These are phyloP conservation scores for Pandion haliaetus DNA, from an alignment of 2,113 vertebrate species.

Conservation along the genomic window DNA sequence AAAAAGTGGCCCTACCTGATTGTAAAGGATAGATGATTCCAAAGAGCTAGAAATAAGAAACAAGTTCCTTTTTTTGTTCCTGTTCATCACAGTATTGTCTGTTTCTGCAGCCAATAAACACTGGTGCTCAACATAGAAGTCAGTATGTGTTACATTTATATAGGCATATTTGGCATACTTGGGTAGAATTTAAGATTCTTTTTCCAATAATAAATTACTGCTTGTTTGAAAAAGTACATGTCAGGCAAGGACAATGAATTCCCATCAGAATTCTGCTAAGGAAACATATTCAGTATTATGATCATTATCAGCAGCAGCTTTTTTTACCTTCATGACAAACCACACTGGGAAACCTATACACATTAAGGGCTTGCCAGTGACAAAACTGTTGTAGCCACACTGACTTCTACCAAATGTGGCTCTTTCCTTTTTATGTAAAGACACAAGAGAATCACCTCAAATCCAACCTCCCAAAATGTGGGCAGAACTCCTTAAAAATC, in stretches of 20 bases:
- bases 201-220: neutral
- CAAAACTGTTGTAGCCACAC: neutral
- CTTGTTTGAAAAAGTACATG: neutral
- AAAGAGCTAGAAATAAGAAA: neutral
- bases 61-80: neutral
- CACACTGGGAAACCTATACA: neutral
- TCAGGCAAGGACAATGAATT: neutral
- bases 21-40: neutral
- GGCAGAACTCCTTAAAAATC: neutral
- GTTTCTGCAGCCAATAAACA: neutral
- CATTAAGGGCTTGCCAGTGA: neutral
- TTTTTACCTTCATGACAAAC: neutral
- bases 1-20: neutral
- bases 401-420: neutral
- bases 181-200: neutral
- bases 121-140: neutral
- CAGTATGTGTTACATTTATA: neutral
- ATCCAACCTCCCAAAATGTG: neutral
- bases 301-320: neutral
- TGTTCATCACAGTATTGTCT: neutral
- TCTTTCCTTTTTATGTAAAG: neutral
- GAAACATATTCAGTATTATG: neutral
- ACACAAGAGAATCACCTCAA: neutral
- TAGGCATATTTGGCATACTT: neutral
- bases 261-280: neutral